A percentile compares a stretch with the other conserved stretches of the same genome.
Conservation (phyloP, 2,888 invertebrate genomes). For the Eledona agricola region DNA sequence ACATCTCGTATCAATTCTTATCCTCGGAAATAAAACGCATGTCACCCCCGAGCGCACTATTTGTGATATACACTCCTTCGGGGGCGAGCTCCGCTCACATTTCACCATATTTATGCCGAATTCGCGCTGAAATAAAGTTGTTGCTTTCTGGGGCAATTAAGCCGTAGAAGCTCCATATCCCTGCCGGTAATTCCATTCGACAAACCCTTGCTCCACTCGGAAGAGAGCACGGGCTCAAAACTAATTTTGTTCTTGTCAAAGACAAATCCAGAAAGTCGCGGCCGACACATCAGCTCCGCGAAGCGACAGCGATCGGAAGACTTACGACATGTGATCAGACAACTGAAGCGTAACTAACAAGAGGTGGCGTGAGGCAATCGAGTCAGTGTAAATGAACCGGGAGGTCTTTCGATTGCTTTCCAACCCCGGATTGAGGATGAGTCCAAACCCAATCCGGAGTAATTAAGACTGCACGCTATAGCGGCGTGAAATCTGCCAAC, state of each 20-base stretch:
- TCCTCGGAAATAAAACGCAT: conserved; percentile 55
- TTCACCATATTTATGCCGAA: conserved; percentile 44
- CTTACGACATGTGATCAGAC: conserved; percentile 58
- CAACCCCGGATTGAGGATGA: no score
- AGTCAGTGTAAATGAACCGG: conserved; percentile 60
- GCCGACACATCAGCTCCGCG: conserved; percentile 49
- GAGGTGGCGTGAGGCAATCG: conserved; percentile 59
- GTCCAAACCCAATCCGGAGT: no score
- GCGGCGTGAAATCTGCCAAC: no score
- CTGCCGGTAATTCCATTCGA: conserved; percentile 25
- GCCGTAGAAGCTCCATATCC: no score
- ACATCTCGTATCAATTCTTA: conserved; percentile 57
- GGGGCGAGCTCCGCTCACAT: conserved; percentile 43
- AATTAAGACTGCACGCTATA: no score
- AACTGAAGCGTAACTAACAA: conserved; percentile 57
- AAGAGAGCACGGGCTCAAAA: conserved; percentile 35
- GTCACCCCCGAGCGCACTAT: conserved; percentile 53
- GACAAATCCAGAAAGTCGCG: conserved; percentile 41
- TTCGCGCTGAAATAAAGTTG: conserved; percentile 47
- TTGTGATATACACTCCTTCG: conserved; percentile 51
- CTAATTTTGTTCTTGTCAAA: conserved; percentile 51
- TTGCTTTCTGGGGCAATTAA: no score
- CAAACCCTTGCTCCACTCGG: conserved; percentile 18
- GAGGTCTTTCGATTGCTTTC: conserved; percentile 26
- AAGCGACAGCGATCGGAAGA: conserved; percentile 52